These are phyloP conservation scores for Arrhamphus sclerolepis DNA, from an alignment of 2,797 vertebrate species.

Conservation along the genomic window DNA sequence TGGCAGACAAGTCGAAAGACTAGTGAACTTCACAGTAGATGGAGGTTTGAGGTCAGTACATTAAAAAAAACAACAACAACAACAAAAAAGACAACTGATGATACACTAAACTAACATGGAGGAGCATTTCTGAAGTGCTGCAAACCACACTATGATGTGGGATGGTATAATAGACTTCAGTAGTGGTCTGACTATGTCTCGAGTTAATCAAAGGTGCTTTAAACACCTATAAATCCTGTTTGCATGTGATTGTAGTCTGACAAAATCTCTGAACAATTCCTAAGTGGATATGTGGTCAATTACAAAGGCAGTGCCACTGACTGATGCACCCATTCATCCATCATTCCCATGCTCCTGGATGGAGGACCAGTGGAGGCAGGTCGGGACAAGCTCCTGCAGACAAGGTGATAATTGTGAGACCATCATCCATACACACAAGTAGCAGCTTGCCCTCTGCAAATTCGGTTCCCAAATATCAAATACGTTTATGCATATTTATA, in stretches of 20 bases:
- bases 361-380: conserved; percentile 83
- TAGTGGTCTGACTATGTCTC: too few species aligned
- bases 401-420: conserved; percentile 96
- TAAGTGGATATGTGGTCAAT: not conserved
- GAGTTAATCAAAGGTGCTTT: too few species aligned
- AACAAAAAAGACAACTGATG: too few species aligned
- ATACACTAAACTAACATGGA: too few species aligned
- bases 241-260: not conserved
- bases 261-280: not conserved
- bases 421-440: conserved; percentile 89
- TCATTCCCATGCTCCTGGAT: conserved; percentile 58
- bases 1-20: too few species aligned
- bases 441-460: conserved; percentile 89
- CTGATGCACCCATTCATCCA: conserved; percentile 25
- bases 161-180: too few species aligned
- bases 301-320: not conserved
- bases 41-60: too few species aligned
- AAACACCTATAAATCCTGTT: not conserved
- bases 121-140: too few species aligned
- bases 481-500: conserved; percentile 74
- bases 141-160: too few species aligned
- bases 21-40: too few species aligned
- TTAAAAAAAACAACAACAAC: too few species aligned
- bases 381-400: conserved; percentile 84
- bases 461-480: conserved; percentile 88